Evolutionary conservation across 1,140 invertebrate species (phyloP).

Genomic region (Notospermus geniculatus): DNA sequence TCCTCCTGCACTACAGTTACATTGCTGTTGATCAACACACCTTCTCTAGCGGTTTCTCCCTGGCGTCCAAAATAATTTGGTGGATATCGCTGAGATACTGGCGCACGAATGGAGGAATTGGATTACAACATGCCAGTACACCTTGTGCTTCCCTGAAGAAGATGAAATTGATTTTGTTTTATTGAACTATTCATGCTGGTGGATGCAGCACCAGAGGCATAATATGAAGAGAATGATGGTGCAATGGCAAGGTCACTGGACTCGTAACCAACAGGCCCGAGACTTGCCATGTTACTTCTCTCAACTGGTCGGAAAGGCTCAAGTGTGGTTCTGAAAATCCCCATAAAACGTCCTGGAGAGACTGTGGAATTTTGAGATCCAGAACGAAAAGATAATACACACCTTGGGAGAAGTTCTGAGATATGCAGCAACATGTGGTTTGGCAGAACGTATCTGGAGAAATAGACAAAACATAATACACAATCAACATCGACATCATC

Average conservation of each 20-base stretch:
- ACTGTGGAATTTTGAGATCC: background rate
- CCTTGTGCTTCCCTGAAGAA: constrained; percentile 79
- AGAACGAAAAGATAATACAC: constrained; percentile 9
- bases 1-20: too few relatives aligned
- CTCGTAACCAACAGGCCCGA: too few relatives aligned
- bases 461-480: constrained; percentile 27
- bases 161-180: too few relatives aligned
- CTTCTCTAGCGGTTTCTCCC: constrained; percentile 71
- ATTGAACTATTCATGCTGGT: too few relatives aligned
- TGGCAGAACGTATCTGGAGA: constrained; percentile 80
- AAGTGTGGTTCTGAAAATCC: too few relatives aligned
- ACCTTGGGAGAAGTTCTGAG: constrained; percentile 76
- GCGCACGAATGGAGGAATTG: constrained; percentile 82
- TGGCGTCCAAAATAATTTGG: constrained; percentile 70
- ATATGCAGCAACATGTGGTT: constrained; percentile 95
- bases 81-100: constrained; percentile 75
- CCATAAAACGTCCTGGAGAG: too few relatives aligned
- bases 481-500: too few relatives aligned
- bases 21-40: constrained; percentile 45
- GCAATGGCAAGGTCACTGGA: too few relatives aligned
- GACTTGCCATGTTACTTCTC: too few relatives aligned
- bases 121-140: constrained; percentile 89
- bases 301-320: too few relatives aligned
- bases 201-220: too few relatives aligned
- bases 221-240: too few relatives aligned